Percentiles rank a stretch among this genome's conserved stretches.
Evolutionary conservation across 2,888 invertebrate genomes (phyloP).

Genomic region (Gymnosoma rotundatum): DNA sequence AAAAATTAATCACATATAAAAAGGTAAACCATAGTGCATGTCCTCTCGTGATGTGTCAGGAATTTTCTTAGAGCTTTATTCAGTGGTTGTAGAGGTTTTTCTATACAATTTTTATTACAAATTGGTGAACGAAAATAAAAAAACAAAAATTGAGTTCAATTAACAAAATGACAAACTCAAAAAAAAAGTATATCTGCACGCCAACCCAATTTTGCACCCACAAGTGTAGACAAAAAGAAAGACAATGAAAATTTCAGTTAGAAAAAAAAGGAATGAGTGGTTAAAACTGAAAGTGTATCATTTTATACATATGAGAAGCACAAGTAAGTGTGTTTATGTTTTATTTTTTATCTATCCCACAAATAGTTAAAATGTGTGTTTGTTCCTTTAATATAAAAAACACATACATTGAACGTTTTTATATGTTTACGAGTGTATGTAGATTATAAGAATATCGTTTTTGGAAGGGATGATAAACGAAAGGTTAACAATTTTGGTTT

Average conservation of each 20-base stretch:
- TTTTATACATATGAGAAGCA: background rate
- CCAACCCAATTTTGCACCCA: background rate
- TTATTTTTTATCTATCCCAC: slow-evolving; percentile 10
- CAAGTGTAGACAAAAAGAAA: background rate
- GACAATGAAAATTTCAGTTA: slow-evolving; percentile 56
- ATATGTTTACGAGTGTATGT: background rate
- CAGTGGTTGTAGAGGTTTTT: slow-evolving; percentile 44
- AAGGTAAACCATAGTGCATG: slow-evolving; percentile 45
- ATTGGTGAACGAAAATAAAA: slow-evolving; percentile 36
- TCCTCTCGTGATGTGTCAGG: slow-evolving; percentile 78
- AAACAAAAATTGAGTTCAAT: slow-evolving; percentile 28
- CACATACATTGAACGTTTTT: no score
- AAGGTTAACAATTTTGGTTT: slow-evolving; percentile 75
- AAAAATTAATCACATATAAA: slow-evolving; percentile 30
- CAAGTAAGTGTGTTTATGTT: background rate
- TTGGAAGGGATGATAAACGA: slow-evolving; percentile 37
- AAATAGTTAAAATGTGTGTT: slow-evolving; percentile 51
- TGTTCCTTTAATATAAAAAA: background rate
- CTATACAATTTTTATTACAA: slow-evolving; percentile 54
- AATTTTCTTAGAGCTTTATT: slow-evolving; percentile 73
- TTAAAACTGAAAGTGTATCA: slow-evolving; percentile 71
- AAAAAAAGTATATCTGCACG: background rate
- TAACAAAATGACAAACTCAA: slow-evolving; percentile 50
- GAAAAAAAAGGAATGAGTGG: slow-evolving; percentile 38
- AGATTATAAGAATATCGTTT: background rate